A percentile compares a stretch with the other conserved stretches of the same genome.
Evolutionary conservation across 2,888 invertebrate species (phyloP).

Genomic region (Encarsia formosa): DNA sequence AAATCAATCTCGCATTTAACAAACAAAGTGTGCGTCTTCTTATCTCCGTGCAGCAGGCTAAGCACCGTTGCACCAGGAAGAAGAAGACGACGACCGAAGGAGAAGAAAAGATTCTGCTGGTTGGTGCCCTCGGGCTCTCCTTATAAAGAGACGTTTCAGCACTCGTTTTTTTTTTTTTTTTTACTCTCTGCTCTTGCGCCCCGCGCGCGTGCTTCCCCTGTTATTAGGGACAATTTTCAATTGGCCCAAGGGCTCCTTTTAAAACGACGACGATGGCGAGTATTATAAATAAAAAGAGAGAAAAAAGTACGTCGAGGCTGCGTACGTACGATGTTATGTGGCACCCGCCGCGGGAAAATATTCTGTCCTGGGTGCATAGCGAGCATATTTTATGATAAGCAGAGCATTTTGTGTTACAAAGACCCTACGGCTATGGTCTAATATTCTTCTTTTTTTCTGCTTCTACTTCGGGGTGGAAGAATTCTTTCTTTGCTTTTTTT

Average conservation of each 20-base stretch:
- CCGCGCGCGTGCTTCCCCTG: constrained; percentile 47
- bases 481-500: no score
- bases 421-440: no score
- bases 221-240: constrained; percentile 53
- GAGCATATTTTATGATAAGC: constrained; percentile 50
- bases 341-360: constrained; percentile 33
- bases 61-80: no score
- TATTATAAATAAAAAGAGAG: constrained; percentile 25
- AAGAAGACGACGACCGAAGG: no score
- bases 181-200: not conserved
- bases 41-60: constrained; percentile 2
- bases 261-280: constrained; percentile 27
- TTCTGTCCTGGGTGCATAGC: constrained; percentile 30
- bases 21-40: not conserved
- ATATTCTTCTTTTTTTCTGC: no score
- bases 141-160: constrained; percentile 42
- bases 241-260: constrained; percentile 44
- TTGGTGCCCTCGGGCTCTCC: constrained; percentile 10
- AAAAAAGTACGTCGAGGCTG: constrained; percentile 32
- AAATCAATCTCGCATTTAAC: no score
- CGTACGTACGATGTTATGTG: constrained; percentile 39
- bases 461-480: no score
- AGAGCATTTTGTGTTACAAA: no score
- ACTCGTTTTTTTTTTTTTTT: not conserved
- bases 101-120: no score